Evolutionary conservation across 2,888 invertebrate genomes (phyloP), one percentile per base, ranked within the genome.

Genomic region (Cistogaster globosa): DNA sequence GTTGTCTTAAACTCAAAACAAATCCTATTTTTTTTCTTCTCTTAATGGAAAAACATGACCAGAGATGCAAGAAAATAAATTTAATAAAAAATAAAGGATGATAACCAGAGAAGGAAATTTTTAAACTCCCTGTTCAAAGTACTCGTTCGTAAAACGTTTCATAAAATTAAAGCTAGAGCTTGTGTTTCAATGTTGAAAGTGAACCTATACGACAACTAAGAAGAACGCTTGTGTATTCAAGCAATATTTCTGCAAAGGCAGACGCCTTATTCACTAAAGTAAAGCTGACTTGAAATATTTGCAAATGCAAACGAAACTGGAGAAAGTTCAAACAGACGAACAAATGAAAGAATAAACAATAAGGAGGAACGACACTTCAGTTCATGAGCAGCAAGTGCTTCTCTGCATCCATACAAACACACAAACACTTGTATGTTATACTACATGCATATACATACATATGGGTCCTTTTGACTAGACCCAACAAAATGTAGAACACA

Each of bases 241-340:
- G 60, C 32, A 72, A 67, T 36, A 67, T 74, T 67, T 76, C 67
- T 81, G 67, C 36, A 71, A 48, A 68, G 68, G 76, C 77, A 74
- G 82, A 82, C 78, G 78, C 82, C 78, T 78, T 75, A 60, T 69
- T 75, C 81, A 81, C 83, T 81, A 71, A 71, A 75, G 81, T 18
- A 86, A 83, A 87, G 81, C 60, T 58, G 80, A 86, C 84, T 89
- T 88, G 89, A 89, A 89, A 90, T 90, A 91, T 91, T 90, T 91
- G 89, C 91, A 86, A 89, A 90, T 90, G 90, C 90, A 91, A 91
- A 91, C 91, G 91, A 90, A 91, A 90, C 89, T 90, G 89, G 91
- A 90, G 91, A 91, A 91, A 91, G 91, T 91, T 90, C 90, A 90
- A 91, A 91, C 88, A 91, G 87, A 89, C 90, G 90, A 91, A 90